Base-by-base conservation (phyloP, 2,888 invertebrate species). In the Erebia ligea region DNA sequence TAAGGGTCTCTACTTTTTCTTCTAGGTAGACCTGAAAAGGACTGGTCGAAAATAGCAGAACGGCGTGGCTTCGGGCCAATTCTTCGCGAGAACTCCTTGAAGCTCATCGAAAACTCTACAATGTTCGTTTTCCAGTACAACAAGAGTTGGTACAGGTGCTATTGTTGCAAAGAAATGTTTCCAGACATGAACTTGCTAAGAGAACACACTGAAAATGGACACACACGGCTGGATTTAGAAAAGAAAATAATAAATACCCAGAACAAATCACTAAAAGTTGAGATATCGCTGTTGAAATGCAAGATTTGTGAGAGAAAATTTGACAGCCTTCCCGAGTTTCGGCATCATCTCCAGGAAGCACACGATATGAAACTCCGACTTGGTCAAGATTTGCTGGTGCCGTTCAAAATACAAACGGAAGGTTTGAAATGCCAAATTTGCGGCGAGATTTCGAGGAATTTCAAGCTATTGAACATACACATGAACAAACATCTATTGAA, bases 51-150 rank as follows among this genome's bases (percentile, higher is more conserved):
- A 77, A 80, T 86, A 45, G 69, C 77, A 0, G 88, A 88, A 6
- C 74, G 84, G 0, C 86, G 92, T 0, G 88, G 89, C 15, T 80
- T 78, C 25, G 88, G 85, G 0, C 86, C 87, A 0, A 76, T 88
- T 15, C 70, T 90, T 0, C 74, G 92, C 21, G 85, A 88, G 19
- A 90, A 89, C 73, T 88, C 92, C 0, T 69, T 92, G 1, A 96
- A 96, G 84, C 95, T 93, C 0, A 79, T 93, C 0, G 82, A 81
- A 0, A 86, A 90, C 70, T 91, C 91, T 0, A 90, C 88, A 0
- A 79, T 89, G 42, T 86, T 89, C 67, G 86, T 89, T 0, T 93
- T 93, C 56, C 91, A 91, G 74, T 92, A 89, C 89, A 85, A 91
- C 72, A 89, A 87, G 45, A 91, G 92, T 56, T 75, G 87, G 5